Percentiles rank a stretch among this genome's conserved stretches.
Evolutionary conservation across 2,888 invertebrate species (phyloP).

Genomic region (Philonicus albiceps): DNA sequence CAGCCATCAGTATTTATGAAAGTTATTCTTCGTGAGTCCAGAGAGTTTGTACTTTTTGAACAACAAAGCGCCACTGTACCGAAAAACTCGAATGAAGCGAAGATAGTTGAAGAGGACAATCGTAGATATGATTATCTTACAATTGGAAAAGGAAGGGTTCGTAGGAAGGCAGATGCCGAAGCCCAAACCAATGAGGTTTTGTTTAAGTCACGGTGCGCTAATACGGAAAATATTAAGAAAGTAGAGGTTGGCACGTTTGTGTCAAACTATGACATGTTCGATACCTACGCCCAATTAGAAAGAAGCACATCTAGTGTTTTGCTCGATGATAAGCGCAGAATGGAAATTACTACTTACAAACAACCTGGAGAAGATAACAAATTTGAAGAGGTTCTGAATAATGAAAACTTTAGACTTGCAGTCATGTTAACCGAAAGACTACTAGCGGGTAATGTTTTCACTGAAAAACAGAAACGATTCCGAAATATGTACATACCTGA

Average conservation of each 20-base stretch:
- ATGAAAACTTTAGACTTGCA: slow-evolving; percentile 68
- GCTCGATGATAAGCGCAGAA: slow-evolving; percentile 64
- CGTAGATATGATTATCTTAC: slow-evolving; percentile 73
- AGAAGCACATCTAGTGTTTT: slow-evolving; percentile 55
- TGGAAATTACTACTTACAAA: slow-evolving; percentile 59
- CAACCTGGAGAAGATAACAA: slow-evolving; percentile 55
- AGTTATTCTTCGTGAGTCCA: slow-evolving; percentile 73
- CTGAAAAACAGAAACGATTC: slow-evolving; percentile 74
- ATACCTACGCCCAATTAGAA: slow-evolving; percentile 68
- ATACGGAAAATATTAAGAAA: slow-evolving; percentile 66
- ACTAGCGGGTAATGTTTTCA: slow-evolving; percentile 73
- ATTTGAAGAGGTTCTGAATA: slow-evolving; percentile 53
- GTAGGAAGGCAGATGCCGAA: slow-evolving; percentile 73
- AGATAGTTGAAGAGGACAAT: slow-evolving; percentile 69
- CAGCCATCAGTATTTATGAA: slow-evolving; percentile 67
- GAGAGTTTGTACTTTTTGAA: slow-evolving; percentile 71
- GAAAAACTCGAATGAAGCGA: slow-evolving; percentile 69
- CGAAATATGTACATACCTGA: slow-evolving; percentile 71
- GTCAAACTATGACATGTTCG: slow-evolving; percentile 81
- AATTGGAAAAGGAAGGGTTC: slow-evolving; percentile 71
- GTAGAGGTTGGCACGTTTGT: slow-evolving; percentile 71
- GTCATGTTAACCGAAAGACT: slow-evolving; percentile 75
- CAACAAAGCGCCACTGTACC: slow-evolving; percentile 71
- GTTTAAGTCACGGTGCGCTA: slow-evolving; percentile 72
- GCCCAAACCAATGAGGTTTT: slow-evolving; percentile 73